Base-by-base conservation (phyloP, 2,888 invertebrate genomes). In the Microplitis deprimator region DNA sequence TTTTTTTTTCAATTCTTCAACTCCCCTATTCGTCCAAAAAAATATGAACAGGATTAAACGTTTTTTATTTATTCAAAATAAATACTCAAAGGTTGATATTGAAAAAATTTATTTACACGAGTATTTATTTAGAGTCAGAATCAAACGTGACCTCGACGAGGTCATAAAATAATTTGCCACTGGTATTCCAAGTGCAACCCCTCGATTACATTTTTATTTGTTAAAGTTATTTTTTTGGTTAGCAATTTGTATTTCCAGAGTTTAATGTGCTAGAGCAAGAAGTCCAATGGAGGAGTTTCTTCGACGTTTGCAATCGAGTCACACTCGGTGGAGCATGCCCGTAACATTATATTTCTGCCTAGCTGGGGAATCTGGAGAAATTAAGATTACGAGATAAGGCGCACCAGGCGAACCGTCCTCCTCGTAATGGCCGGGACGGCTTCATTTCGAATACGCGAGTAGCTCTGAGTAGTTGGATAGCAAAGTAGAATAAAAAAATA, bases 371-470 rank as follows among this genome's bases (percentile, higher is more conserved):
- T 84, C 84, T 83, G 82, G 83, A 71, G 76, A 78, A 86, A 87
- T 87, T 86, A 87, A 87, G 87, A 87, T 87, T 83, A 83, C 79
- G 82, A 84, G 87, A 87, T 87, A 86, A 84, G 83, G 80, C 74
- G 17, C 64, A 73, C 29, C 76, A 68, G 20, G 39, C 72, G 50
- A 64, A 64, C 67, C 71, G 74, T 74, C 74, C 39, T 75, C 68
- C 67, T 72, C 77, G 74, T 80, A 81, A 82, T 78, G 79, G 75
- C 67, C 69, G 69, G 68, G 82, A 84, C 81, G 80, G 80, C 83
- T 85, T 85, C 84, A 85, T 85, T 85, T 82, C 79, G 78, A 83
- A 80, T 80, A 80, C 75, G 64, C 69, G 64, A 75, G 71, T 62
- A 65, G 67, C 50, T 50, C 50, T 13, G 50, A 50, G 50, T 50